These are phyloP conservation scores for Ochotona princeps DNA, from an alignment of 2,113 vertebrate genomes.

Conservation along the genomic window DNA sequence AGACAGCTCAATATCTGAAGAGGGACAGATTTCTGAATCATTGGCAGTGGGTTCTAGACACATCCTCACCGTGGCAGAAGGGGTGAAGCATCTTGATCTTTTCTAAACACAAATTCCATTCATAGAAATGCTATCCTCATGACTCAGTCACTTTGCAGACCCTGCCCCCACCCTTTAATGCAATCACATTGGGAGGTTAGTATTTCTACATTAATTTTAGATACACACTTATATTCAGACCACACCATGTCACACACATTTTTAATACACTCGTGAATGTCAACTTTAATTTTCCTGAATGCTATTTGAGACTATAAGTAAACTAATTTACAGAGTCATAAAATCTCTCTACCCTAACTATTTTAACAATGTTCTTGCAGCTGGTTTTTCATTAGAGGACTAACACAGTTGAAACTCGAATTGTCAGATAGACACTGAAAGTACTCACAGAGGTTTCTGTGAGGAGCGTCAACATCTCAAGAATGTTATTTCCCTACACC, in stretches of 20 bases:
- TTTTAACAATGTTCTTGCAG: background rate
- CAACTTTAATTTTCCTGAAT: background rate
- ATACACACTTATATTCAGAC: background rate
- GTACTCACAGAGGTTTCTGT: background rate
- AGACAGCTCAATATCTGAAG: background rate
- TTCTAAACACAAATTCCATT: background rate
- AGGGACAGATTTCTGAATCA: background rate
- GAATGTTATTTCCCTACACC: background rate
- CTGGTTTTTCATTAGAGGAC: conserved; percentile 42
- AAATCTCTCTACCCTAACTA: background rate
- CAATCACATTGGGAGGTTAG: background rate
- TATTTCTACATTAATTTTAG: background rate
- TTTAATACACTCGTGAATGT: background rate
- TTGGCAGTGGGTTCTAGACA: too few relatives aligned
- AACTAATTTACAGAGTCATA: background rate
- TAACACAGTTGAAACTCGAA: background rate
- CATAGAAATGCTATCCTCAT: background rate
- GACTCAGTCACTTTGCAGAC: background rate
- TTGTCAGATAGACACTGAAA: conserved; percentile 22
- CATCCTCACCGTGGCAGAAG: background rate
- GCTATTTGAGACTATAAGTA: background rate
- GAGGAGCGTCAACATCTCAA: background rate
- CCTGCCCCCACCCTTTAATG: too few relatives aligned
- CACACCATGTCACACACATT: background rate
- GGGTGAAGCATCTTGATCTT: background rate